Base-by-base conservation (phyloP, 2,888 invertebrate genomes). In the Monochamus alternatus region DNA sequence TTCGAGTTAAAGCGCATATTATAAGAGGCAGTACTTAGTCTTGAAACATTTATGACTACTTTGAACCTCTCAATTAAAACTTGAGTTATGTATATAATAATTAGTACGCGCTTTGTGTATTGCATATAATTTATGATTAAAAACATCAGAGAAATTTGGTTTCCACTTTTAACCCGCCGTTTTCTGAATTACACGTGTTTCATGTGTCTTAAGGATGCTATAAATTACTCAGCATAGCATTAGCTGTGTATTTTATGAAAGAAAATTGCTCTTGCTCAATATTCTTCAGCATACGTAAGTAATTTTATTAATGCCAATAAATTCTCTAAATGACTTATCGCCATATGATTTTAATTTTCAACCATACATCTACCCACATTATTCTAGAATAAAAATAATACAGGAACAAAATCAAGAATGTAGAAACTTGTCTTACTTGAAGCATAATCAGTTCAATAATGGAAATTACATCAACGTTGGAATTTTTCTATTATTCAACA, bases 81-180 rank as follows among this genome's bases (percentile, higher is more conserved):
- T 74, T 87, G 86, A 87, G 84, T 85, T 87, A 87, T 86, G 87
- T 81, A 79, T 78, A 82, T 81, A 85, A 86, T 86, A 86, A 87
- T 87, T 85, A 86, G 86, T 85, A 83, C 79, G 79, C 80, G 83
- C 84, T 85, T 84, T 84, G 87, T 85, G 82, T 78, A 82, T 79
- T 76, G 72, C 75, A 78, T 68, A 78, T 85, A 85, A 87, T 87
- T 87, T 87, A 87, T 85, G 85, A 81, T 80, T 80, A 79, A 64
- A 75, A 80, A 87, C 86, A 87, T 87, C 87, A 87, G 83, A 86
- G 84, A 83, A 83, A 84, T 81, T 84, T 82, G 80, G 79, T 82
- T 83, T 84, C 81, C 80, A 82, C 79, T 84, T 83, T 80, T 80
- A 76, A 76, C 77, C 70, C 71, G 62, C 52, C 43, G 74, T 70